A percentile compares a stretch with the other conserved stretches of the same genome.
Evolutionary conservation across 2,888 invertebrate genomes (phyloP).

Genomic region (Ormyrus rosae): DNA sequence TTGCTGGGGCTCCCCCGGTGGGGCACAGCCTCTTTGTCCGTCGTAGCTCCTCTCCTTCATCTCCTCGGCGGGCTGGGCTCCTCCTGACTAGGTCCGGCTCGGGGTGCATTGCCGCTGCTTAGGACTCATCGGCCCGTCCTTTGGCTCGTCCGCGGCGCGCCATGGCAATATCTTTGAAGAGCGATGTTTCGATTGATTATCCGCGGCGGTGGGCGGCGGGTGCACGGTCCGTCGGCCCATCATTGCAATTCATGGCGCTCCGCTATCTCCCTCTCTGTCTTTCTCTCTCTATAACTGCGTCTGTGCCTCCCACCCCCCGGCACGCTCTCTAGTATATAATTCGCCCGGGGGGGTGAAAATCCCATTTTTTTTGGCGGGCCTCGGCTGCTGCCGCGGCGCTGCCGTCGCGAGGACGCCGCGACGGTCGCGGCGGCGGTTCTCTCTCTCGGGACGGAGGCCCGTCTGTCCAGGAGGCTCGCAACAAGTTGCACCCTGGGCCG

Average conservation of each 20-base stretch:
- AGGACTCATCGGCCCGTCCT: neutral
- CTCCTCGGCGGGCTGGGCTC: conserved; percentile 17
- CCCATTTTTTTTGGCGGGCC: conserved; percentile 73
- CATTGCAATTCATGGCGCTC: conserved; percentile 74
- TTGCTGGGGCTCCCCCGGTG: neutral
- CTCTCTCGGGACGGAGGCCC: neutral
- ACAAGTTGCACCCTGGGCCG: no score
- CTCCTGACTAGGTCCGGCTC: neutral
- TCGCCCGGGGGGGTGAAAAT: conserved; percentile 72
- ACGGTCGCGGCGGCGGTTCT: neutral
- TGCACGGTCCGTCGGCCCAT: conserved; percentile 73
- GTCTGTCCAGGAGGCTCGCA: no score
- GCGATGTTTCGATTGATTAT: conserved; percentile 76
- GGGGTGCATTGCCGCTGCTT: neutral
- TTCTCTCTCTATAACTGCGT: conserved; percentile 65
- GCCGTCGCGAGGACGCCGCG: conserved; percentile 62
- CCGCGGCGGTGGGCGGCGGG: conserved; percentile 69
- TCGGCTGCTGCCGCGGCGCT: conserved; percentile 66
- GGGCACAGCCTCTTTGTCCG: conserved; percentile 17
- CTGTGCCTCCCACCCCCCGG: conserved; percentile 68
- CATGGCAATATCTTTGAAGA: conserved; percentile 52
- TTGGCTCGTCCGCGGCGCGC: conserved; percentile 3
- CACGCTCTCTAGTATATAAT: conserved; percentile 68
- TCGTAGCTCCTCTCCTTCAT: conserved; percentile 9
- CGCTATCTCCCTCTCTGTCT: conserved; percentile 21